Percentiles rank a stretch among this genome's conserved stretches.
These are phyloP conservation scores for Ommatoiulus sabulosus DNA, from an alignment of 2,888 invertebrate genomes.

Conservation along the genomic window DNA sequence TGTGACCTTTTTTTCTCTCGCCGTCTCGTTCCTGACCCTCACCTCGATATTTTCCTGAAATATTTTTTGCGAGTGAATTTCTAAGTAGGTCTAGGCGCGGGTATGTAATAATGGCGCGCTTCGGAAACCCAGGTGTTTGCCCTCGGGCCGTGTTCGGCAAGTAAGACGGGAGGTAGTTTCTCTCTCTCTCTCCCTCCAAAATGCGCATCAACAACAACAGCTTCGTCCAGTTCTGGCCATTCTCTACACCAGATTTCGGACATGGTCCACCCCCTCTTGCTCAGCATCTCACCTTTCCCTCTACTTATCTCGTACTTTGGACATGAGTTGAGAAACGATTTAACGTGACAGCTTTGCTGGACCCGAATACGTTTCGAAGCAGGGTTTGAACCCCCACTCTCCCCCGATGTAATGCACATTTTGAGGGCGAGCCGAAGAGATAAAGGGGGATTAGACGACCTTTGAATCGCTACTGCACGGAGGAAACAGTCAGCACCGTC, in stretches of 20 bases:
- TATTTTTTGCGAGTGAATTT: background rate
- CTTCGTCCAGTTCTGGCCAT: background rate
- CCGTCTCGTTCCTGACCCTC: constrained; percentile 26
- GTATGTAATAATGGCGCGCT: background rate
- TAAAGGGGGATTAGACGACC: background rate
- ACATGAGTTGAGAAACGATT: background rate
- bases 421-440: background rate
- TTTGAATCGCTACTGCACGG: background rate
- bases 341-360: constrained; percentile 16
- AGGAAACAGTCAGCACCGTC: background rate
- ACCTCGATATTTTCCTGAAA: constrained; percentile 21
- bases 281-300: constrained; percentile 30
- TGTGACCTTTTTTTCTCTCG: constrained; percentile 15
- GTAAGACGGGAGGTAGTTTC: constrained; percentile 30
- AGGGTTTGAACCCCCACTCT: constrained; percentile 5
- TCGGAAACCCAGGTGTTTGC: constrained; percentile 30
- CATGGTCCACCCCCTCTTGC: constrained; percentile 13
- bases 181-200: background rate
- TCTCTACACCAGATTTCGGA: background rate
- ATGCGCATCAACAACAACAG: constrained; percentile 20
- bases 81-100: constrained; percentile 35
- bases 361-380: background rate
- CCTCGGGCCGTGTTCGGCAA: constrained; percentile 17
- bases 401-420: background rate
- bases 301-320: constrained; percentile 14